Evolutionary conservation across 1,140 invertebrate genomes (phyloP).

Genomic region (Drosophila ironensis): DNA sequence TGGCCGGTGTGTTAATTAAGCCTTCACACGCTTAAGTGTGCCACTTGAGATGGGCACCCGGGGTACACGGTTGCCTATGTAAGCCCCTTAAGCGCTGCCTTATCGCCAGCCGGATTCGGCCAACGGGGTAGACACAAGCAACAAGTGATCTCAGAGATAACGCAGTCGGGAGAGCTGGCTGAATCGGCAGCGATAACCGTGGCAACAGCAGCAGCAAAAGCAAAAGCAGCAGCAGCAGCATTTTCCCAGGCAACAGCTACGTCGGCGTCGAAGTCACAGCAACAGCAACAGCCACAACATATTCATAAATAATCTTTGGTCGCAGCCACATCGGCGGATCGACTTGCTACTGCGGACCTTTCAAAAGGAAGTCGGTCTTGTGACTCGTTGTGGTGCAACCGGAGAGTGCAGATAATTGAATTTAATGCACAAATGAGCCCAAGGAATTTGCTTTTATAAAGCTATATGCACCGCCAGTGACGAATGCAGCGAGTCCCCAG

Average conservation of each 20-base stretch:
- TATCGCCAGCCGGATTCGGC: constrained; percentile 47
- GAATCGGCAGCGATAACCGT: constrained; percentile 15
- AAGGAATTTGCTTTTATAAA: constrained; percentile 59
- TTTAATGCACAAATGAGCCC: constrained; percentile 66
- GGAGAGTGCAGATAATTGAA: constrained; percentile 69
- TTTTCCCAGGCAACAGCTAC: constrained; percentile 29
- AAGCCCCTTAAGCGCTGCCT: constrained; percentile 10
- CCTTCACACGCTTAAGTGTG: constrained; percentile 70
- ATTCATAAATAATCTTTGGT: constrained; percentile 34
- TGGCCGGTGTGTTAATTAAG: constrained; percentile 70
- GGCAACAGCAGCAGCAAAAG: neutral
- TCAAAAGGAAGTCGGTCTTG: constrained; percentile 68
- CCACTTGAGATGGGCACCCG: constrained; percentile 52
- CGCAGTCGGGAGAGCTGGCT: constrained; percentile 1
- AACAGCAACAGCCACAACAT: constrained; percentile 5
- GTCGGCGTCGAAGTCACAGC: constrained; percentile 4
- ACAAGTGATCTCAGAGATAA: constrained; percentile 46
- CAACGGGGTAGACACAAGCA: constrained; percentile 33
- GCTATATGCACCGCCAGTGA: neutral
- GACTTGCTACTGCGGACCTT: constrained; percentile 6
- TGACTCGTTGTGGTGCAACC: constrained; percentile 58
- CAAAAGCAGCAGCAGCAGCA: constrained; percentile 8
- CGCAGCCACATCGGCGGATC: constrained; percentile 25
- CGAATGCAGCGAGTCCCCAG: constrained; percentile 26
- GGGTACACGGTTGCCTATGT: constrained; percentile 7